Evolutionary conservation across 2,888 invertebrate genomes (phyloP), one percentile per base, ranked within the genome.

Genomic region (Drosophila greeni): DNA sequence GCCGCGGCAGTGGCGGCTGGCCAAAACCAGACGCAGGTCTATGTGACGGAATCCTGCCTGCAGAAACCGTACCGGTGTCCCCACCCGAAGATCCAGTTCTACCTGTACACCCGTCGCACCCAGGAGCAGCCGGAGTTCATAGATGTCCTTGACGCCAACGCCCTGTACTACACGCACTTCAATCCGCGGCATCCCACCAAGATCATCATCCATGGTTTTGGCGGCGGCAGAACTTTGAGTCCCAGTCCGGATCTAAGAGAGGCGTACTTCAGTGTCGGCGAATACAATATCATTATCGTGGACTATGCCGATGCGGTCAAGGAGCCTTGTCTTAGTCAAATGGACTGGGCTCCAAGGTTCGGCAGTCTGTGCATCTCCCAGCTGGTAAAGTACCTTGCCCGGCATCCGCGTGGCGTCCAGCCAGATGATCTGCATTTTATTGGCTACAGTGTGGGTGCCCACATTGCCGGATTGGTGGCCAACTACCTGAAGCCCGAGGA

Each of bases 171-270:
- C 65, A 94, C 95, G 0, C 92, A 91, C 75, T 97, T 95, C 87
- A 94, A 96, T 87, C 91, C 93, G 0, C 91, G 90, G 0, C 92
- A 95, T 87, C 93, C 94, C 0, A 95, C 95, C 6, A 97, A 97
- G 90, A 91, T 97, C 23, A 93, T 97, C 45, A 95, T 97, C 18
- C 97, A 97, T 84, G 97, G 97, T 7, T 97, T 97, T 83, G 95
- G 96, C 0, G 96, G 95, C 0, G 95, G 96, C 0, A 90, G 95
- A 68, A 92, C 94, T 85, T 90, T 94, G 33, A 93, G 95, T 0
- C 96, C 96, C 0, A 95, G 95, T 86, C 95, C 95, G 0, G 95
- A 95, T 85, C 92, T 96, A 90, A 91, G 95, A 53, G 93, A 94
- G 86, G 96, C 95, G 0, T 96, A 95, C 87, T 96, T 95, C 86